These are phyloP conservation scores for Cyclophora punctaria DNA, from an alignment of 2,888 invertebrate species.

Conservation along the genomic window DNA sequence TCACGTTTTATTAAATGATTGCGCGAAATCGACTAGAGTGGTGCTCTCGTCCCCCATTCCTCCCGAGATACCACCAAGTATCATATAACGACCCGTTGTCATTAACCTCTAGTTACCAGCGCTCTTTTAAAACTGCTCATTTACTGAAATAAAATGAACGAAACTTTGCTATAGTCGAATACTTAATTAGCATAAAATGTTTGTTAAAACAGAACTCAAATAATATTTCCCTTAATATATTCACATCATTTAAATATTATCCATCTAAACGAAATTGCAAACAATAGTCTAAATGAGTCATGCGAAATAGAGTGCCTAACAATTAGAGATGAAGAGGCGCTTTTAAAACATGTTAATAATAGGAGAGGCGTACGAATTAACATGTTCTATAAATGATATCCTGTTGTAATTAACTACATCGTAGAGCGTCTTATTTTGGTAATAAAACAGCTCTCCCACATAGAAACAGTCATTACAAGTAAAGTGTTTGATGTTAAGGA, in stretches of 20 bases:
- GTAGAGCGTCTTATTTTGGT: too few species aligned
- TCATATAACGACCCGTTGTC: constrained; percentile 48
- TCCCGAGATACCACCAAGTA: constrained; percentile 28
- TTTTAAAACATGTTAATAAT: constrained; percentile 29
- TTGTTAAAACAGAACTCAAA: too few species aligned
- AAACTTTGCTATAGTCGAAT: not conserved
- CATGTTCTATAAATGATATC: constrained; percentile 17
- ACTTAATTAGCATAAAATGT: too few species aligned
- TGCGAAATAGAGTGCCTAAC: constrained; percentile 31
- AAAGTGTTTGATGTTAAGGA: constrained; percentile 2
- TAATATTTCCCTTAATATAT: constrained; percentile 19
- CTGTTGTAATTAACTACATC: constrained; percentile 6
- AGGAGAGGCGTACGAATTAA: constrained; percentile 7
- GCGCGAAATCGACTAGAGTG: constrained; percentile 63
- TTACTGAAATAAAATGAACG: constrained; percentile 9
- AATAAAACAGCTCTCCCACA: constrained; percentile 50
- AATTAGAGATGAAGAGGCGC: constrained; percentile 42
- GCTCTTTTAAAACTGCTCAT: constrained; percentile 19
- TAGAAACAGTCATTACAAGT: constrained; percentile 37
- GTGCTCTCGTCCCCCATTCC: constrained; percentile 49
- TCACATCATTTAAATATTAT: constrained; percentile 20
- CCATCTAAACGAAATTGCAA: constrained; percentile 30
- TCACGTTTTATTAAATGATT: constrained; percentile 73
- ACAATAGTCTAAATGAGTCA: constrained; percentile 52
- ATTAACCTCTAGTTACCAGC: constrained; percentile 38